Evolutionary conservation across 2,797 vertebrate species (phyloP).

Genomic region (Molossus alvarezi): DNA sequence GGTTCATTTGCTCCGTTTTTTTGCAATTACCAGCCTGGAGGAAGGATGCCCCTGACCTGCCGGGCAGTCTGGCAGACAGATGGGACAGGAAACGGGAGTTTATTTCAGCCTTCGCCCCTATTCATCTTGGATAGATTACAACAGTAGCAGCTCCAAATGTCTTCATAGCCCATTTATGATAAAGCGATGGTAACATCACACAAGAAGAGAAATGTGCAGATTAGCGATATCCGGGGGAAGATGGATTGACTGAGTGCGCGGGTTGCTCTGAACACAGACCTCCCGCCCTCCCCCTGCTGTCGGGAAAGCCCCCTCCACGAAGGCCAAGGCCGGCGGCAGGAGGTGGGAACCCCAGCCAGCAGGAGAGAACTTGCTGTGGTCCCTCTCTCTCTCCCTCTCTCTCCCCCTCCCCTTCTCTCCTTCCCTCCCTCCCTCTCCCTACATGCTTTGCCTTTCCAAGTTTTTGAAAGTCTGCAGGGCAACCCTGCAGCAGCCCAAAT

Average conservation of each 20-base stretch:
- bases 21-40: slow-evolving; percentile 89
- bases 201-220: slow-evolving; percentile 72
- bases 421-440: slow-evolving; percentile 48
- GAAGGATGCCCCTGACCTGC: slow-evolving; percentile 89
- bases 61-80: slow-evolving; percentile 90
- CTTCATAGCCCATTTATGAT: slow-evolving; percentile 82
- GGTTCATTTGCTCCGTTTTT: slow-evolving; percentile 88
- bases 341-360: neutral
- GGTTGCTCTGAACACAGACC: neutral
- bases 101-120: slow-evolving; percentile 84
- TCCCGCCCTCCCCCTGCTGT: neutral
- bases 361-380: neutral
- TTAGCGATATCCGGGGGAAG: slow-evolving; percentile 67
- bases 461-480: slow-evolving; percentile 73
- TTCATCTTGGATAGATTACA: slow-evolving; percentile 89
- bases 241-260: neutral
- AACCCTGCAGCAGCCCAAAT: slow-evolving; percentile 46
- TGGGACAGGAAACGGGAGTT: slow-evolving; percentile 89
- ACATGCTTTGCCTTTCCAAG: slow-evolving; percentile 72
- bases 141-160: slow-evolving; percentile 87
- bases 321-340: neutral
- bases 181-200: slow-evolving; percentile 78
- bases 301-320: neutral
- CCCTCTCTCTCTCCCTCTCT: too few relatives aligned
- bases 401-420: neutral